These are phyloP conservation scores for Cataglyphis livida DNA, from an alignment of 2,888 invertebrate species.

Conservation along the genomic window DNA sequence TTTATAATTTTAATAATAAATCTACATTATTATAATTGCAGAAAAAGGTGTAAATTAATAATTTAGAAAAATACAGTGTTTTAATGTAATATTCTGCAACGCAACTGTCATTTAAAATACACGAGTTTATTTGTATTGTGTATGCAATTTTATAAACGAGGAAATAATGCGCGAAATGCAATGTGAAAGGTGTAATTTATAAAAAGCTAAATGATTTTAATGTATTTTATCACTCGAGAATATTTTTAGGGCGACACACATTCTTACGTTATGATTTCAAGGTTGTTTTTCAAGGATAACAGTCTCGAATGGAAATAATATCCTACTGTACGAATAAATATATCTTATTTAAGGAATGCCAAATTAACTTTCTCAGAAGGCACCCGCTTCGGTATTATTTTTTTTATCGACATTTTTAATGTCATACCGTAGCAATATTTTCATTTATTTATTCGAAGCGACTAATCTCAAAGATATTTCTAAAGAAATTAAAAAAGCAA, in stretches of 20 bases:
- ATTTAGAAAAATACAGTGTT: background rate
- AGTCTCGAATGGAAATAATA: slow-evolving; percentile 28
- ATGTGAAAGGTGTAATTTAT: background rate
- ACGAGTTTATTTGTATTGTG: background rate
- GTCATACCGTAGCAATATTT: background rate
- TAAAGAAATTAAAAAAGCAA: background rate
- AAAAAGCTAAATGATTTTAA: slow-evolving; percentile 7
- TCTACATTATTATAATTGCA: background rate
- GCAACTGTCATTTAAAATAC: background rate
- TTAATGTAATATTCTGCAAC: background rate
- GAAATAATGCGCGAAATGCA: background rate
- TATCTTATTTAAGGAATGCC: background rate
- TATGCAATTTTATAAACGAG: background rate
- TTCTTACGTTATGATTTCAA: slow-evolving; percentile 3
- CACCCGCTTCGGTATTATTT: background rate
- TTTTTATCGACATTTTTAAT: background rate
- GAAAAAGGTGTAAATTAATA: background rate
- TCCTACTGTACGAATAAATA: background rate
- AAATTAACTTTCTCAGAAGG: slow-evolving; percentile 10
- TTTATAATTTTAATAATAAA: background rate
- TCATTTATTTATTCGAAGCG: background rate
- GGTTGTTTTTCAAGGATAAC: slow-evolving; percentile 16
- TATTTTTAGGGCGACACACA: slow-evolving; percentile 27
- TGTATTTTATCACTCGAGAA: slow-evolving; percentile 3
- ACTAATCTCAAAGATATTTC: background rate